Percentiles rank a stretch among this genome's conserved stretches.
Evolutionary conservation across 1,140 invertebrate species (phyloP).

Genomic region (Coenobita brevimanus): DNA sequence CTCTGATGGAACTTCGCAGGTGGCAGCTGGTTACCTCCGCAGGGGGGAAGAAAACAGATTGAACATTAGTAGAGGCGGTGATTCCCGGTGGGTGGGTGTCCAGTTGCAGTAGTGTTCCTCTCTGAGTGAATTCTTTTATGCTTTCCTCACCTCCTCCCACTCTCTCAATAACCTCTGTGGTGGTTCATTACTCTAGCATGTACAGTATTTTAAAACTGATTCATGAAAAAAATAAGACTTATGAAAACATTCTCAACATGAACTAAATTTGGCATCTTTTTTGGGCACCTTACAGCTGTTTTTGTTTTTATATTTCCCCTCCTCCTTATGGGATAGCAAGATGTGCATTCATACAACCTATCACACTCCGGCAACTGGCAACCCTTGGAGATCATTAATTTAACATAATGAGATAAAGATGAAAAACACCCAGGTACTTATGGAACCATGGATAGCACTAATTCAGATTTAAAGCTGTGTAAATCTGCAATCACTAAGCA

Average conservation of each 20-base stretch:
- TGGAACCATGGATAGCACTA: too few relatives aligned
- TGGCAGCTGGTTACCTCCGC: slow-evolving; percentile 31
- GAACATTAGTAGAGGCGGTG: slow-evolving; percentile 55
- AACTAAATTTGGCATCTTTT: too few relatives aligned
- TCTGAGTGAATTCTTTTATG: slow-evolving; percentile 6
- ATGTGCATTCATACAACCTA: slow-evolving; percentile 41
- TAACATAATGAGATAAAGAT: not conserved
- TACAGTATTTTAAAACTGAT: too few relatives aligned
- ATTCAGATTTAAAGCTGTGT: too few relatives aligned
- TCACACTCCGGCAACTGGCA: slow-evolving; percentile 39
- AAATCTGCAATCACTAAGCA: too few relatives aligned
- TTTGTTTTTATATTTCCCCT: not conserved
- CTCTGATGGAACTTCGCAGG: slow-evolving; percentile 51
- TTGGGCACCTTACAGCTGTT: not conserved
- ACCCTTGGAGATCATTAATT: not conserved
- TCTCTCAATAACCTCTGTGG: not conserved
- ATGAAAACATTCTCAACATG: too few relatives aligned
- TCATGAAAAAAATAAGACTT: too few relatives aligned
- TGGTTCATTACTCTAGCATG: too few relatives aligned
- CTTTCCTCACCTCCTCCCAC: not conserved
- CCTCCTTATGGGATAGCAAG: slow-evolving; percentile 25
- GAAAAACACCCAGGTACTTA: too few relatives aligned
- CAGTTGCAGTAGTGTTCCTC: slow-evolving; percentile 26
- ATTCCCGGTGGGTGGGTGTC: slow-evolving; percentile 13
- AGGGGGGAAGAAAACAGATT: slow-evolving; percentile 66